A percentile compares a stretch with the other conserved stretches of the same genome.
Evolutionary conservation across 2,888 invertebrate species (phyloP).

Genomic region (Crocallis elinguaria): DNA sequence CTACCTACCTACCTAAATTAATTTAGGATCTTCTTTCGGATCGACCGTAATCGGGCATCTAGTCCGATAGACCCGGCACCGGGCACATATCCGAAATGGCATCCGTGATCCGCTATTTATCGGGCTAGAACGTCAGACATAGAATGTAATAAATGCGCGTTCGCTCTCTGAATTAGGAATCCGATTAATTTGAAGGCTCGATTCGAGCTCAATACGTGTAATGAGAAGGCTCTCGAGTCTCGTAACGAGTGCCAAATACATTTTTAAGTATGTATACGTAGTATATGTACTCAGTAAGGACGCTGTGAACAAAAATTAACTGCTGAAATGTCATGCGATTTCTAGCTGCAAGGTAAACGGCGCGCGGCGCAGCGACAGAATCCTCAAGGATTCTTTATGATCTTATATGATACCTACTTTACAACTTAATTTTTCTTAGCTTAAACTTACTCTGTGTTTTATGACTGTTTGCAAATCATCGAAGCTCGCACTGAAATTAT

Average conservation of each 20-base stretch:
- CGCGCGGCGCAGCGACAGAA: no score
- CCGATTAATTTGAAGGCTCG: slow-evolving; percentile 19
- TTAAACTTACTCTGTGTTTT: no score
- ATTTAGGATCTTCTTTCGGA: slow-evolving; percentile 7
- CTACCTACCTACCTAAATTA: slow-evolving; percentile 5
- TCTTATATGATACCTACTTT: no score
- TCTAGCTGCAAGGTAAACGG: no score
- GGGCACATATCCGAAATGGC: neutral
- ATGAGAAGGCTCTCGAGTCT: neutral
- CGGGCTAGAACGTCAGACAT: slow-evolving; percentile 7
- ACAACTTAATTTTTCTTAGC: no score
- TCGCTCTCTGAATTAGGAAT: slow-evolving; percentile 19
- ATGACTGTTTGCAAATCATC: no score
- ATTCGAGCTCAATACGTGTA: slow-evolving; percentile 8
- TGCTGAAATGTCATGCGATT: no score
- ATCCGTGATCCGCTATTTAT: slow-evolving; percentile 6
- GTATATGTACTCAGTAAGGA: no score
- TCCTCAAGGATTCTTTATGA: no score
- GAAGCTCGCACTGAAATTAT: no score
- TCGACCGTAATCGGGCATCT: slow-evolving; percentile 5
- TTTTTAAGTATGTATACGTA: neutral
- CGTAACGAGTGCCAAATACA: neutral
- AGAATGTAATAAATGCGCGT: slow-evolving; percentile 17
- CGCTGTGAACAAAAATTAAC: no score
- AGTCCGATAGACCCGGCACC: slow-evolving; percentile 7